A percentile compares a stretch with the other conserved stretches of the same genome.
phyloP scores from a whole-genome alignment of 2,888 invertebrate genomes.

The Mylabris sibirica region DNA sequence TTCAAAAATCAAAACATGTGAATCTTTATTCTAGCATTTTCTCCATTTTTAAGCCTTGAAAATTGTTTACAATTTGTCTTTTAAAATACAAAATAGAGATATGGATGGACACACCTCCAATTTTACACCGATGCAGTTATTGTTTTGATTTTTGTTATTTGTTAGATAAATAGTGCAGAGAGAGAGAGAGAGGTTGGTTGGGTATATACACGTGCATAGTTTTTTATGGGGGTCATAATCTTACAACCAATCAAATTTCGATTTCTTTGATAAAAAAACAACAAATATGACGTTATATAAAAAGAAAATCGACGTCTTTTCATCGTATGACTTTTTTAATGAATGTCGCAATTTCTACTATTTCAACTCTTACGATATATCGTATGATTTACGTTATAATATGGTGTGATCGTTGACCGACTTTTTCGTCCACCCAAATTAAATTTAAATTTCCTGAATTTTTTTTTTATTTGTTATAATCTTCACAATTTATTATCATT shows the following conservation, averaged over 20 bases:
- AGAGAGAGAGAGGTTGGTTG: no score
- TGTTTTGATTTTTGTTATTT: background rate
- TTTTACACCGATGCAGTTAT: background rate
- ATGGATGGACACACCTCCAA: background rate
- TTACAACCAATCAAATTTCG: background rate
- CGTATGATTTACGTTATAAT: background rate
- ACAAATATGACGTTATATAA: background rate
- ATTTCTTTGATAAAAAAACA: background rate
- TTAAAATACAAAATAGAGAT: background rate
- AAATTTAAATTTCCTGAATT: background rate
- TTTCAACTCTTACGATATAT: background rate
- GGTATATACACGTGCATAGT: background rate
- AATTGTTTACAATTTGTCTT: background rate
- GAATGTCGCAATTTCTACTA: background rate
- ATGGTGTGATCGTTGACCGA: constrained; percentile 5
- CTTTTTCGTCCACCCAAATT: background rate
- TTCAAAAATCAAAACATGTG: background rate
- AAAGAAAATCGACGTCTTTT: background rate
- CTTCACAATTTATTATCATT: background rate
- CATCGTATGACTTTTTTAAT: background rate
- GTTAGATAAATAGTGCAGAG: background rate
- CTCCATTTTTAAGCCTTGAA: background rate
- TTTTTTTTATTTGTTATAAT: no score
- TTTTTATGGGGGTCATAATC: background rate
- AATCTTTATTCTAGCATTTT: background rate